phyloP scores from a whole-genome alignment of 92 coral and sea anemone genomes.

The Heliopora coerulea region DNA sequence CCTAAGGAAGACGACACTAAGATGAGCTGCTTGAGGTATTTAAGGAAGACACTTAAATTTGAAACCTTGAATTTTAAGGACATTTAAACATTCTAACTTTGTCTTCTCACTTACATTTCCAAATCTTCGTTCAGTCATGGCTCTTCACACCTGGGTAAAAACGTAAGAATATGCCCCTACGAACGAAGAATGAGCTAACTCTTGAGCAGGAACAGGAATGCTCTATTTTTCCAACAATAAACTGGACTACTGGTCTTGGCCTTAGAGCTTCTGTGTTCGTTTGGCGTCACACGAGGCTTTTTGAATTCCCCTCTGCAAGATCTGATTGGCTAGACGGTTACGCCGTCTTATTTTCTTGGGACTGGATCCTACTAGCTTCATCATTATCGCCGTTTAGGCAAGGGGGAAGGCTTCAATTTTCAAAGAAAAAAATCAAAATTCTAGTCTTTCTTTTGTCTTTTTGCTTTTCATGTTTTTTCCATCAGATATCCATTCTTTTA shows the following conservation, averaged over 20 bases:
- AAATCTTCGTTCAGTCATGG: constrained; percentile 83
- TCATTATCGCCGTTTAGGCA: neutral
- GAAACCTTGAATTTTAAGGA: neutral
- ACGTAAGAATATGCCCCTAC: constrained; percentile 18
- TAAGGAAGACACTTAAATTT: neutral
- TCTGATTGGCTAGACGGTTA: constrained; percentile 78
- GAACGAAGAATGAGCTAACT: constrained; percentile 13
- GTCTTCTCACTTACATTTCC: constrained; percentile 66
- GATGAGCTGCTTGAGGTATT: neutral
- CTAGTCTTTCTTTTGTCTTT: no score
- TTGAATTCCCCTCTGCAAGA: constrained; percentile 84
- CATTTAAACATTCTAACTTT: constrained; percentile 11
- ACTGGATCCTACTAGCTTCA: neutral
- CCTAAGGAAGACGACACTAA: neutral
- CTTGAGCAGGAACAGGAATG: neutral
- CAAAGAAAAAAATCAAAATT: no score
- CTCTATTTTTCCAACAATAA: neutral
- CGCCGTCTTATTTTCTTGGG: neutral
- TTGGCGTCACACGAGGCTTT: constrained; percentile 59
- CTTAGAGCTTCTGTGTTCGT: constrained; percentile 43
- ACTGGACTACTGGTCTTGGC: neutral
- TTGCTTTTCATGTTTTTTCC: no score
- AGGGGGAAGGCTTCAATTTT: constrained; percentile 1
- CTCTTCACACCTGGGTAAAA: neutral
- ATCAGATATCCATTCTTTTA: no score